Evolutionary conservation across 2,797 vertebrate genomes (phyloP).

Genomic region (Masticophis lateralis): DNA sequence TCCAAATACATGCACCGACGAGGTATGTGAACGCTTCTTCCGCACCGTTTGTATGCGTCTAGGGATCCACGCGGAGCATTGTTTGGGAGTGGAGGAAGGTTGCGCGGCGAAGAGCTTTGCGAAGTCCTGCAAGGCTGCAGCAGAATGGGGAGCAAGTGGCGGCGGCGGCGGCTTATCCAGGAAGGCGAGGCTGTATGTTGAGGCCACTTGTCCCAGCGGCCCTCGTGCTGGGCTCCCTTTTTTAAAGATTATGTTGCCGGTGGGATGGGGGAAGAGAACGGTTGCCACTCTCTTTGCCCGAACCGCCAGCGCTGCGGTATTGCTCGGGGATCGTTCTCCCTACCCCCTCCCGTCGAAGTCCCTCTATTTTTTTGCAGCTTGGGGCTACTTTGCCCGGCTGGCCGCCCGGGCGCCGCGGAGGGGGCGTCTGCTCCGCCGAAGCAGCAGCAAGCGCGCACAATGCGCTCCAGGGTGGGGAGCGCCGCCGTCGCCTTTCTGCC

Average conservation of each 20-base stretch:
- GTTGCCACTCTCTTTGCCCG: neutral
- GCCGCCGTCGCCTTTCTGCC: neutral
- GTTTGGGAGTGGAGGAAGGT: neutral
- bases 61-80: conserved; percentile 6
- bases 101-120: neutral
- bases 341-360: neutral
- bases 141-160: neutral
- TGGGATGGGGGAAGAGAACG: neutral
- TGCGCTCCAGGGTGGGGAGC: neutral
- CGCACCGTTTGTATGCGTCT: neutral
- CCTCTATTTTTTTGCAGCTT: neutral
- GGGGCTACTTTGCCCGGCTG: neutral
- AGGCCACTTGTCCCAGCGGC: neutral
- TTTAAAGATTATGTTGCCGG: neutral
- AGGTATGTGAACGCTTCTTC: conserved; percentile 74
- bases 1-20: conserved; percentile 84
- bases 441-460: neutral
- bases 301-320: neutral
- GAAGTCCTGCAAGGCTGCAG: conserved; percentile 15
- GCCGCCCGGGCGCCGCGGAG: neutral
- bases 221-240: neutral
- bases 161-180: neutral
- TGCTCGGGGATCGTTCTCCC: neutral
- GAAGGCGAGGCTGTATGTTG: neutral
- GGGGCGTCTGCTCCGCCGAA: neutral